Conservation (phyloP, 2,113 vertebrate species). For the Paradoxurus hermaphroditus region DNA sequence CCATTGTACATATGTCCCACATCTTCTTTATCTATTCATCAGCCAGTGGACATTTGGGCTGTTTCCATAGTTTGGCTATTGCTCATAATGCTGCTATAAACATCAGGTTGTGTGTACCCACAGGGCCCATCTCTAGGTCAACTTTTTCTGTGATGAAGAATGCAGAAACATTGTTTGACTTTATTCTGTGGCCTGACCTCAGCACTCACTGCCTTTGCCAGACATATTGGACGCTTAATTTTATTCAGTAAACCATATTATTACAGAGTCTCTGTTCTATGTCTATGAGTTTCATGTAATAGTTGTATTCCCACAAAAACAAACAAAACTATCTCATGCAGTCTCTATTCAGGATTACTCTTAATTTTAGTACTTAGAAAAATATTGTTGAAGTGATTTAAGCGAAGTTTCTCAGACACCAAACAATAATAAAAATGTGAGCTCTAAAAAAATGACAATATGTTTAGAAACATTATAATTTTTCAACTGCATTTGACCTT, state of each 20-base stretch:
- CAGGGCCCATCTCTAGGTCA: neutral
- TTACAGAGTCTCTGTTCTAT: neutral
- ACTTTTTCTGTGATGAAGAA: neutral
- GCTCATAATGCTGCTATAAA: too few species aligned
- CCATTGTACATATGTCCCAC: too few species aligned
- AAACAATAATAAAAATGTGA: neutral
- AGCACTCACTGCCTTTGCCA: neutral
- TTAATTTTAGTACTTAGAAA: neutral
- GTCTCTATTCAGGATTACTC: neutral
- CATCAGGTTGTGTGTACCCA: too few species aligned
- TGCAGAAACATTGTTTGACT: neutral
- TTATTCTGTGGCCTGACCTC: neutral
- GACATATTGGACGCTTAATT: neutral
- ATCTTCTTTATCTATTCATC: too few species aligned
- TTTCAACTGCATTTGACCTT: neutral
- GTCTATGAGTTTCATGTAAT: neutral
- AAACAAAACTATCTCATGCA: neutral
- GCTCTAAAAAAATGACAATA: neutral
- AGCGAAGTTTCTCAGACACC: neutral
- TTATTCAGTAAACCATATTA: neutral
- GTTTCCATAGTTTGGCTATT: too few species aligned
- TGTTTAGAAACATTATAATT: neutral
- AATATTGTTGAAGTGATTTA: neutral
- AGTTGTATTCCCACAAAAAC: neutral
- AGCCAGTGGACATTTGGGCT: too few species aligned